Percentiles rank a stretch among this genome's conserved stretches.
phyloP scores from a whole-genome alignment of 2,113 vertebrate genomes.

The Propithecus coquereli region DNA sequence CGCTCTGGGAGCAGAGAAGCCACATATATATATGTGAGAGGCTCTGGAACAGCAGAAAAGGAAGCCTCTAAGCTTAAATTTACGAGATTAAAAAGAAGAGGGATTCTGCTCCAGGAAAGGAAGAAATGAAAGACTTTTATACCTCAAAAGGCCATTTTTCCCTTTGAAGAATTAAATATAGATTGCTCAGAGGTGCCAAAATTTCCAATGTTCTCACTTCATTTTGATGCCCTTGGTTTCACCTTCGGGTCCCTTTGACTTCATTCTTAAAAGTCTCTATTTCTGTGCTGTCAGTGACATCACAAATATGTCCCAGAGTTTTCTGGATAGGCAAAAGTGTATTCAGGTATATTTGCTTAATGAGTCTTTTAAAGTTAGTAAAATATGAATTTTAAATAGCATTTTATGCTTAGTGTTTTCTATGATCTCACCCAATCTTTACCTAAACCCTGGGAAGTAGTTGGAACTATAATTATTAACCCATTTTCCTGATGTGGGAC shows the following conservation, averaged over 20 bases:
- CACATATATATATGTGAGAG: not conserved
- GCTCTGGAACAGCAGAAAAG: not conserved
- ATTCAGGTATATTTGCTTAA: not conserved
- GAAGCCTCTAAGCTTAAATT: not conserved
- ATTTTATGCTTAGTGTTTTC: not conserved
- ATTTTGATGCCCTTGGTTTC: constrained; percentile 15
- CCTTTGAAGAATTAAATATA: not conserved
- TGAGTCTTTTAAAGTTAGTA: not conserved
- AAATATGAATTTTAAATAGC: not conserved
- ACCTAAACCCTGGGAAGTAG: not conserved
- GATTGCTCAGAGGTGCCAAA: not conserved
- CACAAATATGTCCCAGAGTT: not conserved
- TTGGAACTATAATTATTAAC: not conserved
- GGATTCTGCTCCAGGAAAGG: not conserved
- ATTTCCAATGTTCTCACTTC: not conserved
- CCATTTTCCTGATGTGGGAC: not conserved
- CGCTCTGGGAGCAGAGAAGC: constrained; percentile 13
- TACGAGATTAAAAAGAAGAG: not conserved
- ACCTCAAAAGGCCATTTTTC: not conserved
- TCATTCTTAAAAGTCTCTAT: not conserved
- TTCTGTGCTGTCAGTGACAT: not conserved
- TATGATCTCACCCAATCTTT: not conserved
- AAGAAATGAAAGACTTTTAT: not conserved
- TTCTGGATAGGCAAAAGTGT: not conserved
- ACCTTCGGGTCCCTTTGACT: not conserved